Evolutionary conservation across 1,140 invertebrate species (phyloP).

Genomic region (Thalassaphorura encarpata): DNA sequence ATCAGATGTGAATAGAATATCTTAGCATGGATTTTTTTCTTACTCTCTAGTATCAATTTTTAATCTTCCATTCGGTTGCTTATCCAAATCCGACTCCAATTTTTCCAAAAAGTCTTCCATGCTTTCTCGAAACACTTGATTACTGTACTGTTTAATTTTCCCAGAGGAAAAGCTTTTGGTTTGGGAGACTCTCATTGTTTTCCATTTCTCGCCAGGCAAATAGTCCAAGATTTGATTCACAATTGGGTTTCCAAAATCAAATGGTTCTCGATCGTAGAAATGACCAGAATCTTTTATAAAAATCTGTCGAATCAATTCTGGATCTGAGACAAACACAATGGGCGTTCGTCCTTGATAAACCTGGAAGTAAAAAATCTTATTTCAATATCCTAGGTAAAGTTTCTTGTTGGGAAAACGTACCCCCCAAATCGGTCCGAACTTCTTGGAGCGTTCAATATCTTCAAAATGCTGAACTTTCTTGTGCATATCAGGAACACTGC

Average conservation of each 20-base stretch:
- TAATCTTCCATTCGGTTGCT: background rate
- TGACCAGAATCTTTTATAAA: constrained; percentile 17
- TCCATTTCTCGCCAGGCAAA: constrained; percentile 39
- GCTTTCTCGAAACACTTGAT: background rate
- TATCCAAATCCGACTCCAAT: background rate
- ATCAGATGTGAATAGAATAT: background rate
- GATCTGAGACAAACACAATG: constrained; percentile 15
- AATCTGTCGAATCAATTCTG: constrained; percentile 15
- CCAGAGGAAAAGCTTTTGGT: constrained; percentile 11
- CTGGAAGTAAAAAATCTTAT: background rate
- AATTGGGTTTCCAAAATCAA: background rate
- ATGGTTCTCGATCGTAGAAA: constrained; percentile 12
- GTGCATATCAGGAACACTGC: constrained; percentile 22
- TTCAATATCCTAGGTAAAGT: background rate
- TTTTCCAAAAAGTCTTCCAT: background rate
- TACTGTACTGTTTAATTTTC: constrained; percentile 18
- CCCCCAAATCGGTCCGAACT: constrained; percentile 27
- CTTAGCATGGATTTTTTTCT: background rate
- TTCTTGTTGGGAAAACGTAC: background rate
- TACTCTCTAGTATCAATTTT: constrained; percentile 1
- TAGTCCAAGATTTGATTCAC: constrained; percentile 12
- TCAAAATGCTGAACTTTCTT: constrained; percentile 22
- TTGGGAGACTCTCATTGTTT: constrained; percentile 8
- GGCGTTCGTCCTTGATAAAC: background rate
- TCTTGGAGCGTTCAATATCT: constrained; percentile 25